These are phyloP conservation scores for Zele albiditarsus DNA, from an alignment of 2,888 invertebrate species.

Conservation along the genomic window DNA sequence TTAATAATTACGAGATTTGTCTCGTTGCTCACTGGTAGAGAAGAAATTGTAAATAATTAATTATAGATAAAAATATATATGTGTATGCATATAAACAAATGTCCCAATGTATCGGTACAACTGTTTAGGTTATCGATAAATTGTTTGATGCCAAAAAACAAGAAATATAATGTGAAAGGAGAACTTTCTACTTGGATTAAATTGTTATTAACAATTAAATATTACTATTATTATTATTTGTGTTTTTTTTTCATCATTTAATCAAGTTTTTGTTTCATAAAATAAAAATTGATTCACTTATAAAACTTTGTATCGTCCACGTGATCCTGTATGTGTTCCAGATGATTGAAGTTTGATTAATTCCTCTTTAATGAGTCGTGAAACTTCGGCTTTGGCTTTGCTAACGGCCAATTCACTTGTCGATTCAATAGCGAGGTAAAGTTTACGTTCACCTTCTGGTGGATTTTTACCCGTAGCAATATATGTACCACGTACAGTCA, in stretches of 20 bases:
- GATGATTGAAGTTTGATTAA: constrained; percentile 92
- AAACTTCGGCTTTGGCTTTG: constrained; percentile 97
- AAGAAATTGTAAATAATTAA: constrained; percentile 54
- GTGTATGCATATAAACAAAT: background rate
- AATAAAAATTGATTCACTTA: constrained; percentile 71
- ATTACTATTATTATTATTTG: constrained; percentile 3
- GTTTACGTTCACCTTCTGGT: constrained; percentile 94
- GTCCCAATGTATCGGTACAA: background rate
- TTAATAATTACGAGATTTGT: constrained; percentile 4
- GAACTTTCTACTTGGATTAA: background rate
- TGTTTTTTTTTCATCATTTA: background rate
- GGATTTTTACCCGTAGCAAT: constrained; percentile 91
- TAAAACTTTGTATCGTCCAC: constrained; percentile 95
- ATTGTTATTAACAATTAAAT: background rate
- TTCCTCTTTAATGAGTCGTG: constrained; percentile 98
- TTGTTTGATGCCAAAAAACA: constrained; percentile 36
- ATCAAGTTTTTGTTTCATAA: background rate
- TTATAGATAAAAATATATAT: constrained; percentile 48
- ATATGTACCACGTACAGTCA: constrained; percentile 98
- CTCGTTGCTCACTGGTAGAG: constrained; percentile 44
- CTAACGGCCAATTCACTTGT: constrained; percentile 96
- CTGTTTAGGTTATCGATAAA: constrained; percentile 22
- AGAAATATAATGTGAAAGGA: constrained; percentile 22
- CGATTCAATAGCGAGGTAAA: constrained; percentile 99
- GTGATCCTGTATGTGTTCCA: constrained; percentile 87